Evolutionary conservation across 2,797 vertebrate genomes (phyloP), one percentile per base, ranked within the genome.

Genomic region (Dryobates pubescens): DNA sequence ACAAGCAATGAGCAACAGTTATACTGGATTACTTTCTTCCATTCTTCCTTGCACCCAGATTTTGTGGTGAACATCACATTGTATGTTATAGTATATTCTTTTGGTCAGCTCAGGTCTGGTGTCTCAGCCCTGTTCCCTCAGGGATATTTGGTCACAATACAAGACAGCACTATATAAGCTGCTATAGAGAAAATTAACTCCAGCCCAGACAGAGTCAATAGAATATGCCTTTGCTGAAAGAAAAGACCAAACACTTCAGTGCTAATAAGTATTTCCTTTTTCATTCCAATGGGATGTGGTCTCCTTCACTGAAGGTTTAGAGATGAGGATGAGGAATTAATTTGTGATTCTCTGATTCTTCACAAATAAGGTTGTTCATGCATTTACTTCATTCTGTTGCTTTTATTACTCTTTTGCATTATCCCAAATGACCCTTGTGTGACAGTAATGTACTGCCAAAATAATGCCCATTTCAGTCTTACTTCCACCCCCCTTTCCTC

Each of bases 11-110:
- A 70, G 11, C 26, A 32, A 34, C 15, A 76, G 9, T 2, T 3
- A 34, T 7, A 27, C 36, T 56, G 30, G 43, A 81, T 51, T 71
- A 43, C 7, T 57, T 0, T 7, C 8, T 6, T 10, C 2, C 2
- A 18, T 67, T 53, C 27, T 2, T 34, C 4, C 2, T 4, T 1
- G 1, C 7, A 12, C 13, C 4, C 12, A 59, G 5, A 70, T 87
- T 67, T 63, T 30, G 5, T 74, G 26, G 12, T 38, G 34, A 83
- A 32, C 1, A 2, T 59, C 18, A 16, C 1, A 1, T 34, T 54
- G 10, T 9, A 51, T 30, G 8, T 14, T 74, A 4, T 4, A 38
- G 9, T 16, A 51, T 34, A 54, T 43, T 54, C 9, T 27, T 86
- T 43, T 54, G 8, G 16, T 30, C 27, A 27, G 2, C 29, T 59